Evolutionary conservation across 2,888 invertebrate species (phyloP).

Genomic region (Callimorpha dominula): DNA sequence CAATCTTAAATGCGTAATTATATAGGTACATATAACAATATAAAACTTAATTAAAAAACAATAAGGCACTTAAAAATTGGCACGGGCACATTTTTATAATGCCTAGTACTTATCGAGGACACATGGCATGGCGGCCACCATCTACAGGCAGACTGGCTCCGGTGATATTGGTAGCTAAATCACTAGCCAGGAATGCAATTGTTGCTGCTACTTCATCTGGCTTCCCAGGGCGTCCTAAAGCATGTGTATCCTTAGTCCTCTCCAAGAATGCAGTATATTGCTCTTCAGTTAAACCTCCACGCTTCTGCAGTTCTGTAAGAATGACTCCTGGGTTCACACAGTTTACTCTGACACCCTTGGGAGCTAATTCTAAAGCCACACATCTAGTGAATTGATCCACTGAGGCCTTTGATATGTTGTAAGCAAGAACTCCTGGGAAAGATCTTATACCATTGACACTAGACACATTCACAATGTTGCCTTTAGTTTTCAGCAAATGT

Average conservation of each 20-base stretch:
- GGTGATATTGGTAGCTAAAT: constrained; percentile 95
- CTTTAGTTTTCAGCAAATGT: constrained; percentile 93
- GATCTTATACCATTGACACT: constrained; percentile 97
- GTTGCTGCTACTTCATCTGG: constrained; percentile 95
- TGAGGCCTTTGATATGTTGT: constrained; percentile 97
- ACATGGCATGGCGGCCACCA: constrained; percentile 98
- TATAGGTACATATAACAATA: constrained; percentile 14
- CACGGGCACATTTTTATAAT: neutral
- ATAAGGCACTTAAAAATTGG: constrained; percentile 3
- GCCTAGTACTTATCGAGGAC: constrained; percentile 89
- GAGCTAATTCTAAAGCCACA: constrained; percentile 94
- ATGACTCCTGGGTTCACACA: constrained; percentile 97
- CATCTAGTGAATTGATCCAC: constrained; percentile 98
- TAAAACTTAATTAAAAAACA: neutral
- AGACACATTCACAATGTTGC: constrained; percentile 98
- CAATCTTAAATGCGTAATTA: constrained; percentile 10
- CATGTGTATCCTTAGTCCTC: constrained; percentile 95
- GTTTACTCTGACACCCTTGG: constrained; percentile 95
- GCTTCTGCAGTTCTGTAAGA: constrained; percentile 94
- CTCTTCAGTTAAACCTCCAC: constrained; percentile 94
- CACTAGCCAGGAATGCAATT: constrained; percentile 97
- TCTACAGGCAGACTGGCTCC: constrained; percentile 96
- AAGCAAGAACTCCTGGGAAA: constrained; percentile 96
- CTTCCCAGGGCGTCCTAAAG: constrained; percentile 94
- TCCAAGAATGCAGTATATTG: constrained; percentile 95